Base-by-base conservation (phyloP, 2,888 invertebrate genomes). In the Erebia ligea region DNA sequence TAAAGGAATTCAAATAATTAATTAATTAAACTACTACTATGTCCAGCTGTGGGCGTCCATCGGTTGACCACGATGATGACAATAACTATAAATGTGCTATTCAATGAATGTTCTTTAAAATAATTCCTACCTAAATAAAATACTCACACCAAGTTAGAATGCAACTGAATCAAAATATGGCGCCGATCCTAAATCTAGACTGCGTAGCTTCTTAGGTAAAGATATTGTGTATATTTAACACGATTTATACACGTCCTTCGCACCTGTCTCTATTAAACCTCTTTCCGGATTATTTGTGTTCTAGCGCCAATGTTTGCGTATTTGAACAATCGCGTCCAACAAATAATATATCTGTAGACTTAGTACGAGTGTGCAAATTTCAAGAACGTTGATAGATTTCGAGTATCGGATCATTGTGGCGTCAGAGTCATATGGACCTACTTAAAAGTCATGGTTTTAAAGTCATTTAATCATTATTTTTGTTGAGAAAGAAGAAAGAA, bases 261-360 rank as follows among this genome's bases (percentile, higher is more conserved):
- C 73, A 72, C 57, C 68, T 71, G 73, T 69, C 73, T 69, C 69
- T 69, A 71, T 71, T 72, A 72, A 74, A 71, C 71, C 66, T 70
- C 58, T 72, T 75, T 72, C 57, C 67, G 63, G 70, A 69, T 67
- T 72, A 74, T 76, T 75, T 77, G 76, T 66, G 61, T 72, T 74
- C 70, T 48, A 68, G 70, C 52, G 59, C 73, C 71, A 70, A 76
- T 77, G 76, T 76, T 76, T 77, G 75, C 69, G 59, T 64, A 66
- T 71, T 67, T 67, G 70, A 64, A 65, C 73, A 76, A 77, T 75
- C 74, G 70, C 70, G 73, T 75, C 68, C 69, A 75, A 80, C 79
- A 82, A 81, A 79, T 80, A 81, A 79, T 80, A 61, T 68, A 81
- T 81, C 76, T 80, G 45, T 13, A 45, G 45, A 13, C 3, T 45